phyloP scores from a whole-genome alignment of 23 tunicate species.

The Botrylloides violaceus region DNA sequence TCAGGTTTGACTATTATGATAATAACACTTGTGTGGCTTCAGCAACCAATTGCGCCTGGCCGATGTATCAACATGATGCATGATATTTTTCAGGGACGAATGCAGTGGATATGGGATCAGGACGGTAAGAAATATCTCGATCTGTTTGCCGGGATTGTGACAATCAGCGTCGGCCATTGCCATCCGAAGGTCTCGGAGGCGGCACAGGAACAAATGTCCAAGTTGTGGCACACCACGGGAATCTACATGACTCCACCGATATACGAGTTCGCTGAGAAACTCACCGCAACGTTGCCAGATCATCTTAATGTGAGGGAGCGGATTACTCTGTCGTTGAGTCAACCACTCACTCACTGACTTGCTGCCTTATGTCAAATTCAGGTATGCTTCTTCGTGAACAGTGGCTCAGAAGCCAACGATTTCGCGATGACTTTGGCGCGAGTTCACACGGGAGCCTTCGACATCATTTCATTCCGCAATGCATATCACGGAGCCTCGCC shows the following conservation, averaged over 20 bases:
- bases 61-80: not conserved
- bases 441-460: slow-evolving; percentile 74
- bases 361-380: slow-evolving; percentile 7
- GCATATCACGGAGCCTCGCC: slow-evolving; percentile 94
- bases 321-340: not conserved
- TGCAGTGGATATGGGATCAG: slow-evolving; percentile 98
- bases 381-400: slow-evolving; percentile 92
- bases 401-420: slow-evolving; percentile 99
- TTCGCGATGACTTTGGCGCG: slow-evolving; percentile 82
- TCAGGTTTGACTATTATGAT: slow-evolving; percentile 39
- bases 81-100: slow-evolving; percentile 49
- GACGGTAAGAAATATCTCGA: slow-evolving; percentile 84
- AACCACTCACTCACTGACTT: not conserved
- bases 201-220: slow-evolving; percentile 42
- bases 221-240: slow-evolving; percentile 91
- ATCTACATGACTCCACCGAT: slow-evolving; percentile 69
- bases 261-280: slow-evolving; percentile 88
- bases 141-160: slow-evolving; percentile 91
- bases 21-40: not conserved
- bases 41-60: not conserved
- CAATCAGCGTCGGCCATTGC: slow-evolving; percentile 97
- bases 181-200: slow-evolving; percentile 70
- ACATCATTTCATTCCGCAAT: slow-evolving; percentile 79
- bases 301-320: slow-evolving; percentile 55
- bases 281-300: slow-evolving; percentile 74